These are phyloP conservation scores for Sinocyclocheilus grahami DNA, from an alignment of 2,113 vertebrate genomes.

Conservation along the genomic window DNA sequence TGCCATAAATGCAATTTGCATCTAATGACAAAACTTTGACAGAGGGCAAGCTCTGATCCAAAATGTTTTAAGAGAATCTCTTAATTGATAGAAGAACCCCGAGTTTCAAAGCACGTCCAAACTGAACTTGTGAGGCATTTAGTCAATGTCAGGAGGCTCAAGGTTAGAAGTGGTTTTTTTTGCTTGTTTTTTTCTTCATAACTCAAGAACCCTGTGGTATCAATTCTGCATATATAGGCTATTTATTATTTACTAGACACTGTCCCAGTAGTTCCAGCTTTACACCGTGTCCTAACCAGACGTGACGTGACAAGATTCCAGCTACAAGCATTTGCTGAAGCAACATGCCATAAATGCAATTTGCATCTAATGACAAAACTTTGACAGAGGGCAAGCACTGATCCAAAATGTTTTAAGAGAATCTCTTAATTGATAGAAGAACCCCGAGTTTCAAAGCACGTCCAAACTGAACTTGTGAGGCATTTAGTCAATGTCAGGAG, in stretches of 20 bases:
- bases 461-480: neutral
- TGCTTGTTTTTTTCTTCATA: constrained; percentile 1
- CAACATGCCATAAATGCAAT: constrained; percentile 34
- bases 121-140: neutral
- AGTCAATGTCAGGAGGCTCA: neutral
- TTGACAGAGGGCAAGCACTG: constrained; percentile 38
- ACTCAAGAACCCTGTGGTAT: neutral
- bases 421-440: neutral
- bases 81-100: neutral
- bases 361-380: constrained; percentile 22
- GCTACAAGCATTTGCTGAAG: constrained; percentile 37
- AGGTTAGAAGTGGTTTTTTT: neutral
- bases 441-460: neutral
- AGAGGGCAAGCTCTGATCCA: constrained; percentile 24
- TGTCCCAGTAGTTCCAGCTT: neutral
- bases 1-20: constrained; percentile 34
- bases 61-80: neutral
- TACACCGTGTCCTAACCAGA: neutral
- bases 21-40: constrained; percentile 35
- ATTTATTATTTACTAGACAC: neutral
- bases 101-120: neutral
- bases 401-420: constrained; percentile 2
- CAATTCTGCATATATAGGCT: neutral
- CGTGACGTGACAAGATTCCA: too few species aligned
- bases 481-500: neutral